A percentile compares a stretch with the other conserved stretches of the same genome.
Evolutionary conservation across 92 coral and sea anemone species (phyloP).

Genomic region (Siderastrea radians): DNA sequence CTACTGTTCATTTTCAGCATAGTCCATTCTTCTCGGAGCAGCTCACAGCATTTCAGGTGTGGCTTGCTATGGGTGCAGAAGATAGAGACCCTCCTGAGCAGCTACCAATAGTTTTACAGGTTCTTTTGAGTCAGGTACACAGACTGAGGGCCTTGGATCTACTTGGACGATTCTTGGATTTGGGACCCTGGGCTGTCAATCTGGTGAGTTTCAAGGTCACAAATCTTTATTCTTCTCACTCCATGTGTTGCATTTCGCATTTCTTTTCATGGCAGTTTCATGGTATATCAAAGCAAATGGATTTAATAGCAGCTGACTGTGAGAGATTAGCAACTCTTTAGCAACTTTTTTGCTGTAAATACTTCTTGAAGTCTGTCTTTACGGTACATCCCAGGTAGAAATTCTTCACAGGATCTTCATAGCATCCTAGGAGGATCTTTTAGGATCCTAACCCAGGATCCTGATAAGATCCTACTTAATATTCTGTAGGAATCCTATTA

Average conservation of each 20-base stretch:
- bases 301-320: too few relatives aligned
- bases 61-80: conserved; percentile 97
- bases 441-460: too few relatives aligned
- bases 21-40: conserved; percentile 97
- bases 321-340: too few relatives aligned
- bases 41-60: conserved; percentile 96
- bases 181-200: conserved; percentile 99
- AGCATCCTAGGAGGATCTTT: too few relatives aligned
- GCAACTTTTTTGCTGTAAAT: too few relatives aligned
- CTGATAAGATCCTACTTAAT: too few relatives aligned
- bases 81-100: conserved; percentile 95
- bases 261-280: too few relatives aligned
- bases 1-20: conserved; percentile 66
- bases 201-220: conserved; percentile 67
- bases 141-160: conserved; percentile 95
- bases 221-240: background rate
- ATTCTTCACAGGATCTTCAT: too few relatives aligned
- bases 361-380: too few relatives aligned
- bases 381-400: too few relatives aligned
- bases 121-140: conserved; percentile 97
- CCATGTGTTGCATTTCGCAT: background rate
- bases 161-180: conserved; percentile 90
- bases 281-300: too few relatives aligned
- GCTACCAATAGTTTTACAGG: conserved; percentile 95
- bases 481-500: too few relatives aligned